Conservation (phyloP, 2,888 invertebrate genomes). For the Syritta pipiens region DNA sequence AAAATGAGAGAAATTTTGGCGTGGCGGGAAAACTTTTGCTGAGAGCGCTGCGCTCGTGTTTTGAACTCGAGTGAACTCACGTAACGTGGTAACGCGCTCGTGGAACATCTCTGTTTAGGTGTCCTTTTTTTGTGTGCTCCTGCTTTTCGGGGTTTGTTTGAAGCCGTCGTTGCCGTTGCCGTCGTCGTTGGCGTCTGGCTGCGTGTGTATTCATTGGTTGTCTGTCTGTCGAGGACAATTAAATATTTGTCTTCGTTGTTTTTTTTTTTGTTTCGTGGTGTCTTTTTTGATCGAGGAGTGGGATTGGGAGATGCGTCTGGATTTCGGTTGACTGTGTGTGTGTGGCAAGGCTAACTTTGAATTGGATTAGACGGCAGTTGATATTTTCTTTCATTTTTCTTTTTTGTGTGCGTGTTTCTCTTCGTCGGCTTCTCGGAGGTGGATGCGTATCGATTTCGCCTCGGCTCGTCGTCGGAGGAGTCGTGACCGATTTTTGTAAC, state of each 20-base stretch:
- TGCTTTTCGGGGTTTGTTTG: conserved; percentile 44
- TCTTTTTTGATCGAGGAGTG: conserved; percentile 10
- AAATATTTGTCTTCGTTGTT: conserved; percentile 23
- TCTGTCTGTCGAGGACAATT: conserved; percentile 65
- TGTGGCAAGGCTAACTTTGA: conserved; percentile 5
- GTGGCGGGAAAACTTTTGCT: conserved; percentile 66
- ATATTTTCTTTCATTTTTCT: too few relatives aligned
- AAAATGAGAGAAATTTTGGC: conserved; percentile 42
- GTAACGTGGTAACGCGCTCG: conserved; percentile 49
- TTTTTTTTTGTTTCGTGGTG: conserved; percentile 1
- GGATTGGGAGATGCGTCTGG: conserved; percentile 38
- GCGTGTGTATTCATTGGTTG: conserved; percentile 37
- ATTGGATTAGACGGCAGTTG: conserved; percentile 40
- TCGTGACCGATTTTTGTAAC: conserved; percentile 19
- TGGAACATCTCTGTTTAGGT: conserved; percentile 47
- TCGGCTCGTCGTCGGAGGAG: neutral
- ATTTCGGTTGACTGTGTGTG: neutral
- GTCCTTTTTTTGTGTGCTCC: conserved; percentile 28
- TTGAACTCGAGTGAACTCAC: conserved; percentile 68
- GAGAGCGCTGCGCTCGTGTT: conserved; percentile 35
- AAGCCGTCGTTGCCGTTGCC: conserved; percentile 8
- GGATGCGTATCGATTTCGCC: conserved; percentile 13
- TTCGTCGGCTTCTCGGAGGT: conserved; percentile 2
- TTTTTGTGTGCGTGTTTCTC: neutral
- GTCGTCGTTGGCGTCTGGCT: conserved; percentile 39